A percentile compares a stretch with the other conserved stretches of the same genome.
These are phyloP conservation scores for Pterocles orientalis DNA, from an alignment of 2,113 vertebrate genomes.

Conservation along the genomic window DNA sequence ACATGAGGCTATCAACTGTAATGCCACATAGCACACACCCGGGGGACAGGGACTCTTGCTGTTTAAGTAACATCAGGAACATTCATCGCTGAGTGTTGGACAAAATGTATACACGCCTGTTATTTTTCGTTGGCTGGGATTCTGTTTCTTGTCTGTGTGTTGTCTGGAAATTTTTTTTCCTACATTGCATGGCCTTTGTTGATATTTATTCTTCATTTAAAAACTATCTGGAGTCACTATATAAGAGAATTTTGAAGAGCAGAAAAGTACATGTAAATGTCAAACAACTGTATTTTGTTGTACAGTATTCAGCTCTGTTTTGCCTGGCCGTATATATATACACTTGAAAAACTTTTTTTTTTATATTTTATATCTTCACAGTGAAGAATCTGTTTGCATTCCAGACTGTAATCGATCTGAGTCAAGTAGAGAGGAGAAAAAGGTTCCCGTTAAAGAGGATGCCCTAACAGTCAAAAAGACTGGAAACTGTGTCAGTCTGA, in stretches of 20 bases:
- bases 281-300: background rate
- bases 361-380: slow-evolving; percentile 55
- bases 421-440: slow-evolving; percentile 64
- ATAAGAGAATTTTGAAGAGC: background rate
- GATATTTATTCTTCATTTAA: slow-evolving; percentile 4
- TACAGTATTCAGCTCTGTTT: slow-evolving; percentile 24
- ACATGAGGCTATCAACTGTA: background rate
- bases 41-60: background rate
- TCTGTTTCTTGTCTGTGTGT: background rate
- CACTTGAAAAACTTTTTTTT: slow-evolving; percentile 45
- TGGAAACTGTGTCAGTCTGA: slow-evolving; percentile 48
- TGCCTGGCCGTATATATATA: background rate
- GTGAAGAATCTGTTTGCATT: slow-evolving; percentile 66
- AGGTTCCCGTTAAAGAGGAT: slow-evolving; percentile 58
- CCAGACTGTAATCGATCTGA: slow-evolving; percentile 63
- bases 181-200: background rate
- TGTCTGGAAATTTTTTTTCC: background rate
- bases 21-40: background rate
- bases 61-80: background rate
- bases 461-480: slow-evolving; percentile 54
- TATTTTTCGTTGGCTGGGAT: background rate
- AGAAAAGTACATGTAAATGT: slow-evolving; percentile 21
- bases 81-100: background rate
- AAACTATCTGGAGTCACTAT: background rate
- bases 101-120: background rate